Conservation (phyloP, 2,113 vertebrate species). For the Microcebus jonahi region DNA sequence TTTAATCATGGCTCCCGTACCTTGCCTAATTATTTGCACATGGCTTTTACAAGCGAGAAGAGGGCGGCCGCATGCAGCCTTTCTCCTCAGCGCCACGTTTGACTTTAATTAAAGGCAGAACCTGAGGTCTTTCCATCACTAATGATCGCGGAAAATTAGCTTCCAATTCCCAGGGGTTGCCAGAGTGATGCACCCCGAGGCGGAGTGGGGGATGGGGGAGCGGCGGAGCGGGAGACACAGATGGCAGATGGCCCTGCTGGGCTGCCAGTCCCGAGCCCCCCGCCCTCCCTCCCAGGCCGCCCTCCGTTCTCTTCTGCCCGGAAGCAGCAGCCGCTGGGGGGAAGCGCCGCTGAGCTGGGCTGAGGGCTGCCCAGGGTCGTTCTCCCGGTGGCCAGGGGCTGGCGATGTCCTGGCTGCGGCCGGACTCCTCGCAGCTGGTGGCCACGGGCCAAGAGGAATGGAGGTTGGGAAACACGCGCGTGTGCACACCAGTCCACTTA, state of each 20-base stretch:
- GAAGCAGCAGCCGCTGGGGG: background rate
- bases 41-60: conserved; percentile 83
- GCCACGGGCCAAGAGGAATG: too few species aligned
- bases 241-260: conserved; percentile 57
- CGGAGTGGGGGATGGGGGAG: conserved; percentile 41
- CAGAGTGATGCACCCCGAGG: conserved; percentile 79
- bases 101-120: conserved; percentile 86
- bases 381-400: background rate
- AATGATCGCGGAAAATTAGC: conserved; percentile 87
- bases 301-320: background rate
- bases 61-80: conserved; percentile 71
- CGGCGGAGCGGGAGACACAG: background rate
- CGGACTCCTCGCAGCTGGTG: background rate
- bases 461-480: too few species aligned
- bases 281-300: background rate
- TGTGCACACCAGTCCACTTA: too few species aligned
- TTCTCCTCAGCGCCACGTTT: conserved; percentile 76
- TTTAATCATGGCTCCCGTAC: conserved; percentile 81
- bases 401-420: background rate
- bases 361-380: background rate
- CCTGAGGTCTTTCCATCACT: conserved; percentile 81
- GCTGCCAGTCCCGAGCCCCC: background rate
- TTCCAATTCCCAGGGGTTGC: conserved; percentile 80
- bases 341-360: rapidly evolving
- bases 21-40: conserved; percentile 87